Conservation (phyloP, 2,888 invertebrate genomes). For the Anagyrus pseudococci region DNA sequence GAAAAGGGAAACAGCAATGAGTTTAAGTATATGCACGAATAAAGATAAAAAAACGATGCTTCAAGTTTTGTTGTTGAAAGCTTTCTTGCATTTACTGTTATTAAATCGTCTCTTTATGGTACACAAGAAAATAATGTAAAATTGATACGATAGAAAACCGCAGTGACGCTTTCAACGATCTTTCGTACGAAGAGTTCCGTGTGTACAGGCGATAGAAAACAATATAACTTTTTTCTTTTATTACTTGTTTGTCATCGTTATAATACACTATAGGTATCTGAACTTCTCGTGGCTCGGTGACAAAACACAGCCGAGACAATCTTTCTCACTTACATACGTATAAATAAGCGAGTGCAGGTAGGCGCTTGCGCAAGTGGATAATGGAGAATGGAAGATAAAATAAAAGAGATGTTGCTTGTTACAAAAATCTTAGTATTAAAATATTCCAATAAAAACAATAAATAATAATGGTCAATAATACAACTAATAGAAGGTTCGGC, state of each 20-base stretch:
- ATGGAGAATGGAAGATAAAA: conserved; percentile 22
- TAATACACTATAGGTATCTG: conserved; percentile 23
- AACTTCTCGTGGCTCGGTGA: conserved; percentile 22
- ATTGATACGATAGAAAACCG: conserved; percentile 16
- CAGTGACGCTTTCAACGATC: conserved; percentile 3
- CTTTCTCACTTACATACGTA: too few species aligned
- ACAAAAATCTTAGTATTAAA: conserved; percentile 63
- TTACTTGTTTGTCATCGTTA: conserved; percentile 7
- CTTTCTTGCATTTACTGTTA: conserved; percentile 18
- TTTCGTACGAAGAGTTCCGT: conserved; percentile 7
- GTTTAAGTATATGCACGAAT: background rate
- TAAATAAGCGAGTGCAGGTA: background rate
- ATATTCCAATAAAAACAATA: conserved; percentile 62
- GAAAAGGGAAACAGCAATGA: background rate
- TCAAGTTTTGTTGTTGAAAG: conserved; percentile 11
- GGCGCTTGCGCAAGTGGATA: conserved; percentile 10
- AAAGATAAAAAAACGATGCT: background rate
- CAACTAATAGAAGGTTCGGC: conserved; percentile 60
- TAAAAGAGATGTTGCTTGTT: conserved; percentile 51
- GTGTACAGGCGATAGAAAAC: conserved; percentile 29
- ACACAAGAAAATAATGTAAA: conserved; percentile 23
- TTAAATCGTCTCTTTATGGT: conserved; percentile 16
- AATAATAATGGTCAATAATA: conserved; percentile 60
- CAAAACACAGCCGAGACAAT: conserved; percentile 2
- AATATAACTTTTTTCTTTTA: conserved; percentile 2